Evolutionary conservation across 2,113 vertebrate genomes (phyloP), one percentile per base, ranked within the genome.

Genomic region (Smithornis capensis): DNA sequence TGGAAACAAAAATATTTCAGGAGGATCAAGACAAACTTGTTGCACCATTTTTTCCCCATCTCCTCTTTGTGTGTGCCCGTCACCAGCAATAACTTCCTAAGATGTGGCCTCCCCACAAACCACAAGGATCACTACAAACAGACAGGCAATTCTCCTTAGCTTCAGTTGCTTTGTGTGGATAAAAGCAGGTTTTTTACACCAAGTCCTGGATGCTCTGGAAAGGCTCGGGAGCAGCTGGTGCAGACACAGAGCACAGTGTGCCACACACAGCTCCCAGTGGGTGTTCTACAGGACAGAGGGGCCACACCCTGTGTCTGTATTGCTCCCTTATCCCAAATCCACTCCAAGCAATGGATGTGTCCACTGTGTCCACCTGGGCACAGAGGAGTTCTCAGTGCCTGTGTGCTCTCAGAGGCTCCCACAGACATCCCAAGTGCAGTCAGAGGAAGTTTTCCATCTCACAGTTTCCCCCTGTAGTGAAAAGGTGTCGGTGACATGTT

Each of bases 41-140:
- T 86, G 89, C 71, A 75, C 55, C 71, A 75, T 92, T 96, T 93
- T 95, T 97, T 94, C 93, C 93, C 88, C 67, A 5, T 90, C 56
- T 89, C 47, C 29, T 90, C 85, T 92, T 88, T n/a, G n/a, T 45
- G 69, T 60, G 81, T 89, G 93, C 76, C 82, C 40, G 27, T 89
- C 90, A 93, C 59, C 93, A 95, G 85, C 80, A 83, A 27, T 53
- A 89, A 75, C 68, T 94, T 84, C 80, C 92, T 95, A 90, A 97
- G 89, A 94, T 92, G 92, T 94, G 79, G 93, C 79, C 85, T 92
- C 80, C 78, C 92, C 79, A 75, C 79, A 90, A 90, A 95, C 93
- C 82, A 45, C 90, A 2, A 81, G 68, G 75, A 86, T 85, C 76
- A 44, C 91, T 92, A 84, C 77, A 86, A 82, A 91, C 76, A 92